These are phyloP conservation scores for Parelbella ahira DNA, from an alignment of 2,888 invertebrate species.

Conservation along the genomic window DNA sequence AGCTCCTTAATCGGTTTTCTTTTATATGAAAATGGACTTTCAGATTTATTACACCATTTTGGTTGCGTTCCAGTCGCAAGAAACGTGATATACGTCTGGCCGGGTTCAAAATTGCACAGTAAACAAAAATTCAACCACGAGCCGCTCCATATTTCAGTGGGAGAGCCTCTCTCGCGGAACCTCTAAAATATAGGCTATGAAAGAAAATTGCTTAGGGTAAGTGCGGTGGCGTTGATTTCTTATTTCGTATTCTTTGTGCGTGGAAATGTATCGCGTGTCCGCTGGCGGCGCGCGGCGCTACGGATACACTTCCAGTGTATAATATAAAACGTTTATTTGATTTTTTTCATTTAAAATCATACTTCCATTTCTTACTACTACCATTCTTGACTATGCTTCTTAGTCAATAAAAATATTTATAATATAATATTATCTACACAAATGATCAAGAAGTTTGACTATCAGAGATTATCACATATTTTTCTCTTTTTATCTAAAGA, in stretches of 20 bases:
- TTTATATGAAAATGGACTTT: slow-evolving; percentile 79
- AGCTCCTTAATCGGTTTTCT: slow-evolving; percentile 80
- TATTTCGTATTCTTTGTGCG: slow-evolving; percentile 75
- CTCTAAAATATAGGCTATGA: slow-evolving; percentile 65
- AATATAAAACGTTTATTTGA: too few relatives aligned
- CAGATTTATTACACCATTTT: slow-evolving; percentile 74
- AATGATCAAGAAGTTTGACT: too few relatives aligned
- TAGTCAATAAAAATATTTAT: too few relatives aligned
- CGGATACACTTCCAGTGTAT: too few relatives aligned
- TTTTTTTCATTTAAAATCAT: too few relatives aligned
- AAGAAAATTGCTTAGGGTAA: slow-evolving; percentile 68
- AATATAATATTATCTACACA: too few relatives aligned
- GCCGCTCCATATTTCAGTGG: slow-evolving; percentile 62
- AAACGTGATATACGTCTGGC: slow-evolving; percentile 65
- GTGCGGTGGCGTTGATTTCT: slow-evolving; percentile 72
- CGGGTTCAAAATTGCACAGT: slow-evolving; percentile 65
- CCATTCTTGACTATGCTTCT: too few relatives aligned
- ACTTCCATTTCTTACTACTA: too few relatives aligned
- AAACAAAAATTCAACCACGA: slow-evolving; percentile 68
- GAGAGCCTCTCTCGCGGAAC: slow-evolving; percentile 48
- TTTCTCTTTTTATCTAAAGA: too few relatives aligned
- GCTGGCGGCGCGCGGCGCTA: too few relatives aligned
- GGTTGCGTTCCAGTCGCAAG: slow-evolving; percentile 64
- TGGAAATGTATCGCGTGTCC: slow-evolving; percentile 61
- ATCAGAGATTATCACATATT: too few relatives aligned